Percentiles rank a stretch among this genome's conserved stretches.
Evolutionary conservation across 2,888 invertebrate species (phyloP).

Genomic region (Omphaloscelis lunosa): DNA sequence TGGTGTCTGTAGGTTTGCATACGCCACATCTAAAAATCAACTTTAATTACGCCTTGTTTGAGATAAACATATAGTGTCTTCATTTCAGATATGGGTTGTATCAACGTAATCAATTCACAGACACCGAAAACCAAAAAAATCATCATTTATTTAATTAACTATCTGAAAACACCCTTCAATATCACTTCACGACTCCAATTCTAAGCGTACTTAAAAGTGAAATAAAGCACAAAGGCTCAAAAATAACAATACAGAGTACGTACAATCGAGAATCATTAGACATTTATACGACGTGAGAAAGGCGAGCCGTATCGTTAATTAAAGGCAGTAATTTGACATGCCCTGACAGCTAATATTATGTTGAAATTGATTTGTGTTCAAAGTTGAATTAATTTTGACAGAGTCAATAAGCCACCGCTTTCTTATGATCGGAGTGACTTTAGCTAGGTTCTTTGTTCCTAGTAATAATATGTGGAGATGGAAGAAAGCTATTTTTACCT

Average conservation of each 20-base stretch:
- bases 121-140: constrained; percentile 1
- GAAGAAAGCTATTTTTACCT: neutral
- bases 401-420: constrained; percentile 89
- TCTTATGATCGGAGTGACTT: constrained; percentile 71
- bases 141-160: constrained; percentile 43
- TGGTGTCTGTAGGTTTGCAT: neutral
- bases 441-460: constrained; percentile 46
- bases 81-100: neutral
- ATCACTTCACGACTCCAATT: constrained; percentile 37
- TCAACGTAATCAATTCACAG: neutral
- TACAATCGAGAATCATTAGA: constrained; percentile 74
- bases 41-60: neutral
- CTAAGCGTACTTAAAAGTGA: constrained; percentile 50
- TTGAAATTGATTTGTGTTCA: constrained; percentile 90
- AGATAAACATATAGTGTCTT: neutral
- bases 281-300: constrained; percentile 84
- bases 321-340: constrained; percentile 87
- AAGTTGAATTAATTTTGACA: constrained; percentile 90
- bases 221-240: constrained; percentile 69
- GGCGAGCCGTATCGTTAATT: constrained; percentile 84
- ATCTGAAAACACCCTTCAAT: constrained; percentile 30
- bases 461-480: constrained; percentile 46
- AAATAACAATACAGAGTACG: constrained; percentile 74
- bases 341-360: constrained; percentile 88
- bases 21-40: neutral